A percentile compares a stretch with the other conserved stretches of the same genome.
Conservation (phyloP, 2,113 vertebrate genomes). For the Gadus macrocephalus region DNA sequence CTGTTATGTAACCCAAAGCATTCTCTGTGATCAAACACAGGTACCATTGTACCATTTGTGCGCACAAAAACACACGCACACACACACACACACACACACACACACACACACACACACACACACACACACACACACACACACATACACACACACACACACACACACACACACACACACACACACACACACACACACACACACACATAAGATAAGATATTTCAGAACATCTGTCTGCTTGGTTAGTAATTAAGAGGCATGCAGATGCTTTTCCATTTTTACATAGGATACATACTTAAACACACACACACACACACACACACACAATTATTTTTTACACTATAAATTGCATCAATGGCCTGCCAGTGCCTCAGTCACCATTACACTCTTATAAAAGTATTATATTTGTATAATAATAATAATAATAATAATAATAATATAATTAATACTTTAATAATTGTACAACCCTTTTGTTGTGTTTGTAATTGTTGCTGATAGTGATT, state of each 20-base stretch:
- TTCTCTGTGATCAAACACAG: slow-evolving; percentile 44
- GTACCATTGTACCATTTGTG: slow-evolving; percentile 23
- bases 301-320: slow-evolving; percentile 6
- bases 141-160: not conserved
- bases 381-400: not conserved
- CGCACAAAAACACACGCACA: not conserved
- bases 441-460: not conserved
- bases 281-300: slow-evolving; percentile 5
- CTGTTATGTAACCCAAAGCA: slow-evolving; percentile 41
- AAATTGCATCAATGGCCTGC: too few species aligned
- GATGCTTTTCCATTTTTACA: not conserved
- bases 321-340: not conserved
- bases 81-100: not conserved
- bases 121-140: not conserved
- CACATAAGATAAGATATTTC: not conserved
- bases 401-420: not conserved
- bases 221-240: slow-evolving; percentile 41
- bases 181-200: not conserved
- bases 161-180: not conserved
- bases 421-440: not conserved
- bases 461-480: not conserved
- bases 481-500: too few species aligned
- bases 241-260: not conserved
- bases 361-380: too few species aligned
- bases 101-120: not conserved